A percentile compares a stretch with the other conserved stretches of the same genome.
Conservation (phyloP, 2,797 vertebrate genomes). For the Leuciscus waleckii region DNA sequence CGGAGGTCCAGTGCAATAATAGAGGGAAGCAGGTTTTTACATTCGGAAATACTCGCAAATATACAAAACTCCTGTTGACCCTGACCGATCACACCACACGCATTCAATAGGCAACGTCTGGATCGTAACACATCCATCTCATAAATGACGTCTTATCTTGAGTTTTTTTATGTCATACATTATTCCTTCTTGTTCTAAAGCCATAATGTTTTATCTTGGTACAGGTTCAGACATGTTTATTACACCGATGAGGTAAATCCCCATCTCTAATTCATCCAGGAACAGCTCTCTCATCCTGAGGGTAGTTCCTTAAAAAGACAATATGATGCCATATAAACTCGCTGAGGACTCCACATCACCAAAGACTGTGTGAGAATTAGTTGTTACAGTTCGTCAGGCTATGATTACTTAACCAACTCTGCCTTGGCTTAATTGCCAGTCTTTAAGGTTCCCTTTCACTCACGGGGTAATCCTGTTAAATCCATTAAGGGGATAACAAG, state of each 20-base stretch:
- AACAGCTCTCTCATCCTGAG: conserved; percentile 21
- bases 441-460: conserved; percentile 48
- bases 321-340: background rate
- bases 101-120: background rate
- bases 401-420: conserved; percentile 36
- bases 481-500: conserved; percentile 70
- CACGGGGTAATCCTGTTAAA: conserved; percentile 66
- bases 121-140: background rate
- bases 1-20: conserved; percentile 19
- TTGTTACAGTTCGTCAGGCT: background rate
- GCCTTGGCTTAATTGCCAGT: conserved; percentile 41
- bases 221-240: conserved; percentile 41
- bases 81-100: background rate
- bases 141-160: background rate
- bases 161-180: background rate
- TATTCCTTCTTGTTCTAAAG: background rate
- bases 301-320: conserved; percentile 4
- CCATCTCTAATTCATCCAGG: background rate
- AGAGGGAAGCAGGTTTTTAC: conserved; percentile 25
- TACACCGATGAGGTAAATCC: conserved; percentile 25
- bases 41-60: conserved; percentile 11
- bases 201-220: conserved; percentile 19
- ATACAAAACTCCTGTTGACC: conserved; percentile 16
- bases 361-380: background rate
- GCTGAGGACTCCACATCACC: background rate